Conservation (phyloP, 2,797 vertebrate genomes). For the Xenops minutus region DNA sequence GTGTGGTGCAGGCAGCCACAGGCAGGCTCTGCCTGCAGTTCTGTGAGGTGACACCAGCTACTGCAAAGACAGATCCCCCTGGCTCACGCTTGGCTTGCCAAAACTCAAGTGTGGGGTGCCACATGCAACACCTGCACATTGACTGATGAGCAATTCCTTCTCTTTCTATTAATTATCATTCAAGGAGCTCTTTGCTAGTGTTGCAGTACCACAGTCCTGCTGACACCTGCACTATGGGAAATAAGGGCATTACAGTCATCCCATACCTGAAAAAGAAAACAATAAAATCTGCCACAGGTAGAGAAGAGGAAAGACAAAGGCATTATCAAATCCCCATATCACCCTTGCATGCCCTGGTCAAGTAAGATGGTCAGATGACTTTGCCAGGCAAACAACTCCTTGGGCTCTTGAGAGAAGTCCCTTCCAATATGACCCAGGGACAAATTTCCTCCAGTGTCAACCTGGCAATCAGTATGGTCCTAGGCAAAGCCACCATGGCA, state of each 20-base stretch:
- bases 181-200: neutral
- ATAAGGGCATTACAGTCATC: neutral
- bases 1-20: neutral
- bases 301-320: neutral
- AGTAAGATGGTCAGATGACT: neutral
- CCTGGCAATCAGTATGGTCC: neutral
- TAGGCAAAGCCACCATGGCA: neutral
- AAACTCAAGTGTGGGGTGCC: neutral
- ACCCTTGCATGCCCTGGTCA: neutral
- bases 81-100: neutral
- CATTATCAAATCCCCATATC: neutral
- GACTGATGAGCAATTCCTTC: neutral
- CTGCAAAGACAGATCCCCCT: neutral
- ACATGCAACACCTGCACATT: neutral
- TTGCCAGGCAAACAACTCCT: neutral
- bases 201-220: accelerated
- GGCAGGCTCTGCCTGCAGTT: neutral
- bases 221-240: neutral
- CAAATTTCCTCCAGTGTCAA: neutral
- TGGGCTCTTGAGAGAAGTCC: neutral
- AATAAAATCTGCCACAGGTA: neutral
- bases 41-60: neutral
- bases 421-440: neutral
- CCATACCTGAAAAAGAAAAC: neutral
- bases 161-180: neutral